Percentiles rank a stretch among this genome's conserved stretches.
These are phyloP conservation scores for Aythya fuligula DNA, from an alignment of 2,797 vertebrate genomes.

Conservation along the genomic window DNA sequence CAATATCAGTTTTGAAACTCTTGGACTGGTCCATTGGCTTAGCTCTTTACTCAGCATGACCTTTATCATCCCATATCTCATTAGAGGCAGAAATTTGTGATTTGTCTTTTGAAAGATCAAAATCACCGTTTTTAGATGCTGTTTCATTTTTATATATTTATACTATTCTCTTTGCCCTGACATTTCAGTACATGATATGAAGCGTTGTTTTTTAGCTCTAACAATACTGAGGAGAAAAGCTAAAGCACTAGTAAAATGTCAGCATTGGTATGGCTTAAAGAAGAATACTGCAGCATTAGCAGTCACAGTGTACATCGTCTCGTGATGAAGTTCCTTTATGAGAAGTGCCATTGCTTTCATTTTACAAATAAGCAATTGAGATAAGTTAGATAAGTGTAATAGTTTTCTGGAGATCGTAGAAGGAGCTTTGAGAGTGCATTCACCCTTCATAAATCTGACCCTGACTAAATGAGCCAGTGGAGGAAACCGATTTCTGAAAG, in stretches of 20 bases:
- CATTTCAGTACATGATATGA: conserved; percentile 10
- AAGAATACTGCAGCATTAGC: conserved; percentile 17
- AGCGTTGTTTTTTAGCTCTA: not conserved
- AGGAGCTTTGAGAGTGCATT: not conserved
- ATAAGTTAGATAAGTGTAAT: not conserved
- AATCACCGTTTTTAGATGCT: conserved; percentile 36
- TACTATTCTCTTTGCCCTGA: conserved; percentile 16
- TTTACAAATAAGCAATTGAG: conserved; percentile 28
- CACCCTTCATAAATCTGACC: conserved; percentile 4
- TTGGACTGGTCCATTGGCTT: not conserved
- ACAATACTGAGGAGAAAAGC: conserved; percentile 1
- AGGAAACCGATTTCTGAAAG: not conserved
- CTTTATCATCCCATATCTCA: conserved; percentile 39
- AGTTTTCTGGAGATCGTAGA: not conserved
- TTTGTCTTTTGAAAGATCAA: conserved; percentile 56
- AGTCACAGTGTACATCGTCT: not conserved
- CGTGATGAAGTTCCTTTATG: conserved; percentile 10
- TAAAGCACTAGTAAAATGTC: conserved; percentile 35
- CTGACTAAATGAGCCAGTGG: not conserved
- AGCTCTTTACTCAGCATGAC: conserved; percentile 24
- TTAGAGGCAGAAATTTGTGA: conserved; percentile 45
- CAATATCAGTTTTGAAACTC: conserved; percentile 38
- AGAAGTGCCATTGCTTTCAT: conserved; percentile 23
- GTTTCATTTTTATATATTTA: conserved; percentile 49
- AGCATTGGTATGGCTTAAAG: conserved; percentile 14